phyloP scores from a whole-genome alignment of 2,888 invertebrate genomes.

The Aproaerema taeniolella region DNA sequence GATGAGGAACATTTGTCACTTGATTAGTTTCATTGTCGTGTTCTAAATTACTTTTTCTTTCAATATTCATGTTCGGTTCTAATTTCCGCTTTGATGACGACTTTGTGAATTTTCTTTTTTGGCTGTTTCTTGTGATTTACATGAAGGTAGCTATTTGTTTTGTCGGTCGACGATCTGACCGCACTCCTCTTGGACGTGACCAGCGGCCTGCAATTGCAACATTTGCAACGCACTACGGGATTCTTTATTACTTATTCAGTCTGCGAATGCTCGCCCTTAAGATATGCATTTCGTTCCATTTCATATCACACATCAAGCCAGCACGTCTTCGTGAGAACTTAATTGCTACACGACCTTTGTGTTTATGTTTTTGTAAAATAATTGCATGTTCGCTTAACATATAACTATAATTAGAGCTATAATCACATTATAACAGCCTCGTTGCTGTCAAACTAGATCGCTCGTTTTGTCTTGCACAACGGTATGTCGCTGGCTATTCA shows the following conservation, averaged over 20 bases:
- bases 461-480: conserved; percentile 34
- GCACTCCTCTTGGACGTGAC: conserved; percentile 33
- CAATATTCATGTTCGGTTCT: conserved; percentile 51
- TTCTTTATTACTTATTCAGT: conserved; percentile 57
- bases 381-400: too few species aligned
- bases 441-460: conserved; percentile 30
- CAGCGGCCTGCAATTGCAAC: conserved; percentile 52
- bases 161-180: too few species aligned
- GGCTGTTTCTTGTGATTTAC: too few species aligned
- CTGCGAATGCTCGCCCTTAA: conserved; percentile 35
- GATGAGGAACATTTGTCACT: conserved; percentile 23
- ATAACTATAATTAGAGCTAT: neutral
- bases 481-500: conserved; percentile 25
- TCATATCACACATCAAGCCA: conserved; percentile 34
- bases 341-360: conserved; percentile 3
- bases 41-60: conserved; percentile 39
- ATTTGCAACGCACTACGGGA: conserved; percentile 42
- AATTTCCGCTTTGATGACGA: conserved; percentile 35
- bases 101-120: conserved; percentile 26
- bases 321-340: conserved; percentile 18
- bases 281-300: conserved; percentile 39
- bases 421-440: conserved; percentile 21
- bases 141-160: too few species aligned
- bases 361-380: neutral
- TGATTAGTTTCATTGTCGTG: conserved; percentile 23